A percentile compares a stretch with the other conserved stretches of the same genome.
Evolutionary conservation across 2,888 invertebrate genomes (phyloP).

Genomic region (Melanostoma mellinum): DNA sequence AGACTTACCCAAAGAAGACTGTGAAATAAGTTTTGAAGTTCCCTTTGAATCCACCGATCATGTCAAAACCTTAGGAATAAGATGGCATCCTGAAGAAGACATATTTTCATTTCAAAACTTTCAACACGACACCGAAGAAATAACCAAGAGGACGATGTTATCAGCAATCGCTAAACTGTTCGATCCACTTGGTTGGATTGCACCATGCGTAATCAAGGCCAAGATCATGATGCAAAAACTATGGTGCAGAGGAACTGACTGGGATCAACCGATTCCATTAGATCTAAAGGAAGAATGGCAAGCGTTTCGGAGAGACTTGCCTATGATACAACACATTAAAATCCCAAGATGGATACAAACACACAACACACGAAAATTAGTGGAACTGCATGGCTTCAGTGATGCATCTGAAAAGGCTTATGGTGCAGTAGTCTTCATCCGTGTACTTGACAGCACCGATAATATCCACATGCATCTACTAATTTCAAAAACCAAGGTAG

Average conservation of each 20-base stretch:
- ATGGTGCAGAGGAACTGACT: constrained; percentile 5
- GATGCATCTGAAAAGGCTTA: constrained; percentile 23
- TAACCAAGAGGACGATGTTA: constrained; percentile 19
- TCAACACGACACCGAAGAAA: neutral
- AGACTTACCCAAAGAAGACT: neutral
- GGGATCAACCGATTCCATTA: constrained; percentile 28
- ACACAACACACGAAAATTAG: neutral
- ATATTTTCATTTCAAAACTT: constrained; percentile 19
- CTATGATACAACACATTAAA: neutral
- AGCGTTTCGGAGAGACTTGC: constrained; percentile 9
- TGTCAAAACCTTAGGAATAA: constrained; percentile 8
- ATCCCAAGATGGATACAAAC: constrained; percentile 44
- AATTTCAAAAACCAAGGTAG: constrained; percentile 41
- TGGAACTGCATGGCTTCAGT: constrained; percentile 1
- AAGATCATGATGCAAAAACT: too few relatives aligned
- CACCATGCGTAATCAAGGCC: too few relatives aligned
- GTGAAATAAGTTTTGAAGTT: neutral
- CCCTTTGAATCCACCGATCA: neutral
- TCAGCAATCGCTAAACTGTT: too few relatives aligned
- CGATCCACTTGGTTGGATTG: too few relatives aligned
- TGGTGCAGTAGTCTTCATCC: constrained; percentile 4
- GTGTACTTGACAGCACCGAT: neutral
- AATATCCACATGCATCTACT: constrained; percentile 21
- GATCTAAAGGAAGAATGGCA: constrained; percentile 15
- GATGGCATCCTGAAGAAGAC: constrained; percentile 11